Percentiles rank a stretch among this genome's conserved stretches.
Conservation (phyloP, 2,113 vertebrate species). For the Galeopterus variegatus region DNA sequence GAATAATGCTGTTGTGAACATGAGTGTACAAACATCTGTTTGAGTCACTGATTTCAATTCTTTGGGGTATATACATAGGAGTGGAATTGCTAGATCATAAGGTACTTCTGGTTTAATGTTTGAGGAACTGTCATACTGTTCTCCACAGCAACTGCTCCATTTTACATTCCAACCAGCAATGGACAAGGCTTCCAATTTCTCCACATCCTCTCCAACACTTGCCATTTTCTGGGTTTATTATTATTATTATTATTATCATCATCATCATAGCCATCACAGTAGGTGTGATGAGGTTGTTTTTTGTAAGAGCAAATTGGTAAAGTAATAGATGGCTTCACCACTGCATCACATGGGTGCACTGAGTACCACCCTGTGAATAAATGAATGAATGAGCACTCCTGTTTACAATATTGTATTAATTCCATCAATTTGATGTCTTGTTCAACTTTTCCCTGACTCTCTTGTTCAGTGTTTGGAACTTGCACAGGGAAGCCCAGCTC, state of each 20-base stretch:
- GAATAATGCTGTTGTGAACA: not conserved
- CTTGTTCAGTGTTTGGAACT: not conserved
- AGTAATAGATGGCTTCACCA: not conserved
- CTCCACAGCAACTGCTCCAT: not conserved
- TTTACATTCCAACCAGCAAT: not conserved
- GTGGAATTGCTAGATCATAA: not conserved
- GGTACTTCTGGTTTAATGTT: not conserved
- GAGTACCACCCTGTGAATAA: not conserved
- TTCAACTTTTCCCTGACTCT: not conserved
- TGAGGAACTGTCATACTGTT: not conserved
- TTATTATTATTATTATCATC: no score
- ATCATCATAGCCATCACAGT: not conserved
- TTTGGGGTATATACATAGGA: not conserved
- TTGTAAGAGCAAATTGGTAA: not conserved
- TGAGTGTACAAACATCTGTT: not conserved
- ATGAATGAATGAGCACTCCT: not conserved
- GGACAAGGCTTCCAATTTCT: not conserved
- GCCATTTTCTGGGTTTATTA: not conserved
- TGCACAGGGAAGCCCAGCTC: not conserved
- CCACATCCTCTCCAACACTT: not conserved
- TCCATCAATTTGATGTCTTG: not conserved
- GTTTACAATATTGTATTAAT: fast-evolving
- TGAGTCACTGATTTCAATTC: not conserved
- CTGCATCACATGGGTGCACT: fast-evolving
- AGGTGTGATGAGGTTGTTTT: not conserved